Evolutionary conservation across 1,140 invertebrate species (phyloP).

Genomic region (Muscidifurax raptorellus): DNA sequence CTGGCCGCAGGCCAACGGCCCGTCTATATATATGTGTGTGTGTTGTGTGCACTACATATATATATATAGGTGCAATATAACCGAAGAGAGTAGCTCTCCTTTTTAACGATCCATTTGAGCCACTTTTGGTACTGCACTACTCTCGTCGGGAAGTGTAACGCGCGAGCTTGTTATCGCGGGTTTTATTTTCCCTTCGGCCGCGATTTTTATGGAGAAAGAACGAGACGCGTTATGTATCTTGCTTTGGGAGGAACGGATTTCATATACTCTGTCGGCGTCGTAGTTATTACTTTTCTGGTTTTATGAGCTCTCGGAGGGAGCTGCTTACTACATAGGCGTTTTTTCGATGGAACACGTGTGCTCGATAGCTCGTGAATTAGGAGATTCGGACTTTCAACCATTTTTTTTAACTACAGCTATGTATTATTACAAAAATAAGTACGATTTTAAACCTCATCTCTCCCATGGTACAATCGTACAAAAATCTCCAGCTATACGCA

Average conservation of each 20-base stretch:
- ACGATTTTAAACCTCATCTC: no score
- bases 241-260: not conserved
- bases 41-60: not conserved
- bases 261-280: no score
- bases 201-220: not conserved
- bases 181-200: not conserved
- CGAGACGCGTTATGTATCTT: no score
- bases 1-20: not conserved
- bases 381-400: no score
- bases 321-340: no score
- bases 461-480: no score
- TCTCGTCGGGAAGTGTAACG: not conserved
- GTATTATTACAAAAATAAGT: no score
- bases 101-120: not conserved
- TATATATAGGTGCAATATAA: not conserved
- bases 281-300: not conserved
- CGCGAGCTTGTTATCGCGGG: not conserved
- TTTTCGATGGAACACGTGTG: no score
- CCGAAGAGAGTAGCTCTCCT: not conserved
- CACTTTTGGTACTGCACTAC: not conserved
- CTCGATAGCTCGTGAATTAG: not conserved
- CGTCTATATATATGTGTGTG: no score
- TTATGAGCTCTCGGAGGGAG: not conserved
- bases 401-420: no score
- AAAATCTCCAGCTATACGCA: no score